A percentile compares a stretch with the other conserved stretches of the same genome.
phyloP scores from a whole-genome alignment of 2,113 vertebrate genomes.

The Lamprotornis superbus region DNA sequence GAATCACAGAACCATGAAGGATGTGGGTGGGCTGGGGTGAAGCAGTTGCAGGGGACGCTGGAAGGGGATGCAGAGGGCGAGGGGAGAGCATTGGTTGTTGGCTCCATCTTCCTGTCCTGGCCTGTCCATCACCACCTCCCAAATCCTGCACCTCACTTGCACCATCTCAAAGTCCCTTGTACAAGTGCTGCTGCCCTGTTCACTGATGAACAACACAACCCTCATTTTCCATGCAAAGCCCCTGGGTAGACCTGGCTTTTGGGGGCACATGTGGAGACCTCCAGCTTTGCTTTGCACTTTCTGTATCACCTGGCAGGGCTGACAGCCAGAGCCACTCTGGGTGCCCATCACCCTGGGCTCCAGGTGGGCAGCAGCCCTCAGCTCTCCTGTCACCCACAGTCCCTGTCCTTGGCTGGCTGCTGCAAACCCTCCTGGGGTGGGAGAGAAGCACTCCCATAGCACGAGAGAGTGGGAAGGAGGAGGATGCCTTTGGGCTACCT shows the following conservation, averaged over 20 bases:
- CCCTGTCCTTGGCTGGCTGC: background rate
- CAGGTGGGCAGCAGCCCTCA: background rate
- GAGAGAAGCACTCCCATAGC: background rate
- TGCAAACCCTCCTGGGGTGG: background rate
- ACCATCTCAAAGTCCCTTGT: background rate
- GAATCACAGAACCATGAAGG: background rate
- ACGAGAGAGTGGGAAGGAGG: background rate
- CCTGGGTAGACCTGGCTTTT: background rate
- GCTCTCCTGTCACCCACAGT: background rate
- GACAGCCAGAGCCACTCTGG: background rate
- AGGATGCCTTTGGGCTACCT: background rate
- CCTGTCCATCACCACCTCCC: background rate
- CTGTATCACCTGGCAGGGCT: background rate
- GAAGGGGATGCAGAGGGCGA: background rate
- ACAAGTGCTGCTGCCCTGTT: background rate
- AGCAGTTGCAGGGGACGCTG: background rate
- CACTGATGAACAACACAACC: fast-evolving
- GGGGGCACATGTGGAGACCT: background rate
- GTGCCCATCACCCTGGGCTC: background rate
- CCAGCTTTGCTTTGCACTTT: background rate
- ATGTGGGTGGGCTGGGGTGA: background rate
- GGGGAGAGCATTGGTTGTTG: background rate
- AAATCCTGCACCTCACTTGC: background rate
- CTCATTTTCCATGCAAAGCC: background rate
- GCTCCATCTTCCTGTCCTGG: background rate